Conservation (phyloP, 2,113 vertebrate species). For the Mastomys natalensis region DNA sequence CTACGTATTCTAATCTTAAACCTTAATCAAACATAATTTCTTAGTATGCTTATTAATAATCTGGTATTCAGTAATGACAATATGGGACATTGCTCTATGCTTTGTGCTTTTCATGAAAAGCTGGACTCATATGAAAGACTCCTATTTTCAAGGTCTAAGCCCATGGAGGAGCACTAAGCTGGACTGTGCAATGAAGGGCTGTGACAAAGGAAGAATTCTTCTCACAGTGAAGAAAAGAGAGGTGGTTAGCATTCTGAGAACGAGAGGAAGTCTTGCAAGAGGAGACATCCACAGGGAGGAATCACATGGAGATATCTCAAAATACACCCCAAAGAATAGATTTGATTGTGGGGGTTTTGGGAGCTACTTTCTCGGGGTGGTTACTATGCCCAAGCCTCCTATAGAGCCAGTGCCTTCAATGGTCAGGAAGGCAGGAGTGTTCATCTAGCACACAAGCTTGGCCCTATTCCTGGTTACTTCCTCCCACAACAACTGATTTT, state of each 20-base stretch:
- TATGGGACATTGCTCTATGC: background rate
- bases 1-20: conserved; percentile 31
- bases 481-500: background rate
- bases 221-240: background rate
- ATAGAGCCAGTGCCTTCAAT: background rate
- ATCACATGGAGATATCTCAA: background rate
- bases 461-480: fast-evolving
- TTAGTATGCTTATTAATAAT: conserved; percentile 2
- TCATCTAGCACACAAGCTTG: background rate
- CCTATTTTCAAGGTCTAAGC: background rate
- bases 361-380: fast-evolving
- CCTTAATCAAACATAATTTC: background rate
- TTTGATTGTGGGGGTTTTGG: background rate
- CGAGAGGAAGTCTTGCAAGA: background rate
- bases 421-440: background rate
- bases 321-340: background rate
- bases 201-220: background rate
- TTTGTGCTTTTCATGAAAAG: conserved; percentile 14
- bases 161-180: background rate
- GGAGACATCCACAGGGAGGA: background rate
- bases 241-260: background rate
- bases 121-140: background rate
- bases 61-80: background rate
- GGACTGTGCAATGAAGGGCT: background rate
- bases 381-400: background rate